Percentiles rank a stretch among this genome's conserved stretches.
Evolutionary conservation across 2,797 vertebrate species (phyloP).

Genomic region (Liasis olivaceus): DNA sequence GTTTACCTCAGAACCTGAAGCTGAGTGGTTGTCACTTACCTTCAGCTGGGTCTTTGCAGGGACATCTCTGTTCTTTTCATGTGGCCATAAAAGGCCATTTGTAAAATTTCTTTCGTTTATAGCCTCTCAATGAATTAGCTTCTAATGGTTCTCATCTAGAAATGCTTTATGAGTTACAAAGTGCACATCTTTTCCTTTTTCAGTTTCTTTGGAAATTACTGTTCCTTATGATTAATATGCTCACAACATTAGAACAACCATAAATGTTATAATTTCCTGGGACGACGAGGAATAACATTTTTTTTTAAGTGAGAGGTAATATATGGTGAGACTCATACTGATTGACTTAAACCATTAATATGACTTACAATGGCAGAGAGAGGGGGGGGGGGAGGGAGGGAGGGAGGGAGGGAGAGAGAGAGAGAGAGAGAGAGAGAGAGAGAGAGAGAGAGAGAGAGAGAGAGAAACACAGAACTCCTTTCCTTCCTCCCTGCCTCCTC

Average conservation of each 20-base stretch:
- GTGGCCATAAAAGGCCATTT: not conserved
- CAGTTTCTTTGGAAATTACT: not conserved
- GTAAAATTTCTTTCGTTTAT: conserved; percentile 38
- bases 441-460: not conserved
- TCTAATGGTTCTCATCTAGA: conserved; percentile 19
- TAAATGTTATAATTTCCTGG: not conserved
- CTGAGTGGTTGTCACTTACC: conserved; percentile 33
- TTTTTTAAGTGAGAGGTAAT: not conserved
- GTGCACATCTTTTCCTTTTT: not conserved
- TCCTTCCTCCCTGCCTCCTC: not conserved
- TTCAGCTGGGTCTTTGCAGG: conserved; percentile 37
- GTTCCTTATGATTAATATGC: not conserved
- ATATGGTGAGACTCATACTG: not conserved
- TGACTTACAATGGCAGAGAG: not conserved
- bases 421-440: not conserved
- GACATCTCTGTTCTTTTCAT: conserved; percentile 53
- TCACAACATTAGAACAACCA: not conserved
- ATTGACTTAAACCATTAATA: not conserved
- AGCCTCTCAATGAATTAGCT: conserved; percentile 6
- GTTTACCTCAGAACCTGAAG: conserved; percentile 60
- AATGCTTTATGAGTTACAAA: not conserved
- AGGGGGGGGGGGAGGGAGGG: too few relatives aligned
- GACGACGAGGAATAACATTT: not conserved
- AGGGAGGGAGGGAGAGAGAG: not conserved
- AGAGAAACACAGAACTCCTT: not conserved